Base-by-base conservation (phyloP, 1,140 invertebrate genomes). In the Brachystomella parvula region DNA sequence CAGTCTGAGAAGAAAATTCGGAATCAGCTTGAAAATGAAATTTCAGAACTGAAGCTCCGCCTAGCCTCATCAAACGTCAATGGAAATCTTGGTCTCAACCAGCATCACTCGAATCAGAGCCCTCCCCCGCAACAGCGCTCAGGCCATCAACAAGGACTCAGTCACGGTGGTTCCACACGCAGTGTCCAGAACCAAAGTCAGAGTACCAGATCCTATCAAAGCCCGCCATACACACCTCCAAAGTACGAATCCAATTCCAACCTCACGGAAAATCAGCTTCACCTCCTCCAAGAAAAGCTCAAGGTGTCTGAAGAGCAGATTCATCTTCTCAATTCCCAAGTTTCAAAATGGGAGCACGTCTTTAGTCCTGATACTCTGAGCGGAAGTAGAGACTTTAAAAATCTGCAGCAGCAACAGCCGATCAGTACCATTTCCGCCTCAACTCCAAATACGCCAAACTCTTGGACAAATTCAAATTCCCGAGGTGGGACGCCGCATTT, bases 331-430 rank as follows among this genome's bases (percentile, higher is more conserved):
- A 64, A 66, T 64, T 26, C 61, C 3, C 67, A 63, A 49, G 67
- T 72, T 19, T 64, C 60, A 33, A 61, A 67, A 60, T 73, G 72
- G 72, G 69, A 73, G 58, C 53, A 73, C 28, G 66, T 91, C 39
- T 88, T 92, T 82, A 84, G 88, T 57, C 89, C 90, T 78, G 91
- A 89, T 88, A 89, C 93, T 77, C 89, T 92, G 79, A 83, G 88
- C 15, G 24, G 19, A 56, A 30, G 58, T 26, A 44, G 39, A 12
- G 57, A 12, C 3, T 30, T 29, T 24, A 32, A 32, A 15, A 39
- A 56, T 35, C 33, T 28, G 12, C 49, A 65, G 19, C 57, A 61
- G 30, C 59, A 61, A 56, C 32, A 12, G 2, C 12, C 6, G 2
- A 3, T 19, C 3, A 28, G 39, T 24, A 9, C 17, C 28, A n/a